These are phyloP conservation scores for Phrynocephalus versicolor DNA, from an alignment of 2,113 vertebrate species.

Conservation along the genomic window DNA sequence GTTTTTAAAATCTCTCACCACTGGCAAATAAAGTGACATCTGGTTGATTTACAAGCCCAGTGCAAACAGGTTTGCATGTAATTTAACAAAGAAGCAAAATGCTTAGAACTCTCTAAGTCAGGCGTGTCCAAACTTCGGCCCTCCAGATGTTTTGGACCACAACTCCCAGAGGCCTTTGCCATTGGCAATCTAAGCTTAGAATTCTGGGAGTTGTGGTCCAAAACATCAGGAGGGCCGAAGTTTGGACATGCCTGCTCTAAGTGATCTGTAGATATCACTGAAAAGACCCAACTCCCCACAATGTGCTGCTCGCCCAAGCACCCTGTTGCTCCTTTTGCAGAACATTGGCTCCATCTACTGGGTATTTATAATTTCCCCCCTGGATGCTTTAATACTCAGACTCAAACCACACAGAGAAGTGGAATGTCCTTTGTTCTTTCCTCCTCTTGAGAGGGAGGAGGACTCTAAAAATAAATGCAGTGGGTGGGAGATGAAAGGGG, in stretches of 20 bases:
- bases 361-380: conserved; percentile 42
- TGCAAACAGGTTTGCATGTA: not conserved
- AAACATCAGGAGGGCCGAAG: no score
- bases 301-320: no score
- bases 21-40: not conserved
- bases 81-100: not conserved
- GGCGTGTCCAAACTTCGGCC: no score
- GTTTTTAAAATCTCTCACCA: not conserved
- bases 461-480: not conserved
- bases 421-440: not conserved
- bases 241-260: no score
- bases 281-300: not conserved
- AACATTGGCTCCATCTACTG: conserved; percentile 74
- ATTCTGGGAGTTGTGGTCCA: no score
- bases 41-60: not conserved
- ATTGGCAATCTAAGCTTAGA: no score
- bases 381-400: not conserved
- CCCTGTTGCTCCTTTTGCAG: conserved; percentile 53
- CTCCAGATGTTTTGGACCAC: no score
- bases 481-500: not conserved
- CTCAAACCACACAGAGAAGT: not conserved
- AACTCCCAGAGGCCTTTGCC: no score
- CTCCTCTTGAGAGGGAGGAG: not conserved
- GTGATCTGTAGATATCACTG: not conserved
- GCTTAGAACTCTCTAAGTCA: no score